Conservation (phyloP, 2,113 vertebrate species). For the Amblyopsis rosae region DNA sequence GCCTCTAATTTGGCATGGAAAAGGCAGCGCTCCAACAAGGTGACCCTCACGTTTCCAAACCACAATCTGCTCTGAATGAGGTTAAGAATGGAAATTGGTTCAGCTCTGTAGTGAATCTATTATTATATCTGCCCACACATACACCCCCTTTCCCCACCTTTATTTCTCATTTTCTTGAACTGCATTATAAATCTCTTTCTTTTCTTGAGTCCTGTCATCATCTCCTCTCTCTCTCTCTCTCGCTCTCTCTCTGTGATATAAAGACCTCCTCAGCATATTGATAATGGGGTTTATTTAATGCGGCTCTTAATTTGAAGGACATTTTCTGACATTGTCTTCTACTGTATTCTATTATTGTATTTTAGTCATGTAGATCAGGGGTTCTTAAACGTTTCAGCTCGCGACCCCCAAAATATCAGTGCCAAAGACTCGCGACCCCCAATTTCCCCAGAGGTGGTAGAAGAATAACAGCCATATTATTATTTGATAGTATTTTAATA, state of each 20-base stretch:
- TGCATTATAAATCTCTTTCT: conserved; percentile 49
- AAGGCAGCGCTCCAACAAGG: conserved; percentile 51
- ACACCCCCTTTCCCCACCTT: conserved; percentile 25
- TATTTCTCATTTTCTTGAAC: conserved; percentile 59
- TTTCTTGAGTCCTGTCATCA: background rate
- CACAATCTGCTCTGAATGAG: conserved; percentile 64
- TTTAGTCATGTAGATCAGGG: conserved; percentile 33
- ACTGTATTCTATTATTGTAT: conserved; percentile 3
- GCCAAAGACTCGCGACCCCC: no score
- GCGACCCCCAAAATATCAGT: no score
- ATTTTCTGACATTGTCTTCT: conserved; percentile 33
- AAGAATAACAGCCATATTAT: no score
- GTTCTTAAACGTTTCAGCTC: no score
- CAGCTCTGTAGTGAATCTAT: conserved; percentile 65
- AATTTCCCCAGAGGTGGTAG: no score
- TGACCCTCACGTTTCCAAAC: conserved; percentile 64
- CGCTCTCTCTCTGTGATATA: conserved; percentile 50
- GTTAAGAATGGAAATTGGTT: conserved; percentile 73
- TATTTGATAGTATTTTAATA: no score
- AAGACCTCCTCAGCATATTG: conserved; percentile 66
- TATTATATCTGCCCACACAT: conserved; percentile 56
- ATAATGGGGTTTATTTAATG: conserved; percentile 72
- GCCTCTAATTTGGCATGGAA: conserved; percentile 51
- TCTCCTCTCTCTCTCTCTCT: conserved; percentile 19
- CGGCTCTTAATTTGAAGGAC: conserved; percentile 55